Base-by-base conservation (phyloP, 2,113 vertebrate species). In the Callaeas wilsoni region DNA sequence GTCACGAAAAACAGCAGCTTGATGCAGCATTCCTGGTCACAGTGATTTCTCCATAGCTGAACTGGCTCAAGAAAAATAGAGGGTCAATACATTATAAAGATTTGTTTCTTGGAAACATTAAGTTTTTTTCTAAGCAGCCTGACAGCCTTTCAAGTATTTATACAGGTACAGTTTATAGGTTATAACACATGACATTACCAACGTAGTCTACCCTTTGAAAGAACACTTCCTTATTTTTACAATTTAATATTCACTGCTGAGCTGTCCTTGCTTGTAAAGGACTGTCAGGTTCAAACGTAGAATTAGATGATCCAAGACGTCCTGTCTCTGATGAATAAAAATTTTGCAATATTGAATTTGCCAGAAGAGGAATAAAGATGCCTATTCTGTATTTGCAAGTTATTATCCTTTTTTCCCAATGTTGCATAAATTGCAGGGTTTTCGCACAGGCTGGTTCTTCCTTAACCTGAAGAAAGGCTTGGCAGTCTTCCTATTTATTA, bases 241-340 rank as follows among this genome's bases (percentile, higher is more conserved):
- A 94, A 67, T 94, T 96, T 89, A 86, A 93, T 90, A 95, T 94
- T 97, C 65, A 75, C 76, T 77, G 26, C 69, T 93, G 71, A 94
- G 78, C 46, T 87, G 74, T 90, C 92, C 59, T 78, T 75, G 52
- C 89, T 92, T 93, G 84, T 91, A 94, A 90, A 94, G 60, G 62
- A 95, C 70, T 89, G 86, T 62, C 77, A 80, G 50, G 94, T 93
- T 97, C 84, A 97, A 93, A 84, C 49, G 76, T 53, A 95, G 90
- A 96, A 92, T 93, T 67, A 93, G 75, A 76, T 74, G 62, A 95
- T 94, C 57, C 59, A 90, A 87, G 87, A 86, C 62, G 95, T 77
- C 57, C 46, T 83, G 49, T 53, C 91, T 63, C 29, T 84, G 32
- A 53, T 46, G 57, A 96, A 86, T 80, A 76, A 57, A 77, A 63